A percentile compares a stretch with the other conserved stretches of the same genome.
Conservation (phyloP, 2,797 vertebrate genomes). For the Diplodus sargus region DNA sequence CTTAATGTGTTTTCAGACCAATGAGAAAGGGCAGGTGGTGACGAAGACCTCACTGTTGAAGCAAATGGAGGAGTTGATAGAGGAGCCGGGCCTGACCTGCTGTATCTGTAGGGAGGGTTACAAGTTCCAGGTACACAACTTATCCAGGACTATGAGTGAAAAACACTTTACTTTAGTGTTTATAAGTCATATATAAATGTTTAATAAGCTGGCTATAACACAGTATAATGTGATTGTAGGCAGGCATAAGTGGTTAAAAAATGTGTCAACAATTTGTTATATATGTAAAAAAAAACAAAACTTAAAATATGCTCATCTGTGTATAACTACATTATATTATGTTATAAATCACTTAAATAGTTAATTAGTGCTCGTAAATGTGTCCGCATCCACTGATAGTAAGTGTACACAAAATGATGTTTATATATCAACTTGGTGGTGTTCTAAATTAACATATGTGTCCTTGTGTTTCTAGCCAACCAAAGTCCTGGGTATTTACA, state of each 20-base stretch:
- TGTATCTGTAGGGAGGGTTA: conserved; percentile 99
- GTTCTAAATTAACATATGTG: not conserved
- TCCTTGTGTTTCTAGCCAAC: conserved; percentile 88
- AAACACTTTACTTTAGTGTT: not conserved
- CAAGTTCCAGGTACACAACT: conserved; percentile 93
- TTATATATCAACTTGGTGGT: not conserved
- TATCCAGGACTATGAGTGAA: not conserved
- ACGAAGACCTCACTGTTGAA: conserved; percentile 97
- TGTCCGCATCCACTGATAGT: too few species aligned
- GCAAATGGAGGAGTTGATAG: conserved; percentile 99
- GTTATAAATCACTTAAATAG: not conserved
- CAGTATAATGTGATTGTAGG: not conserved
- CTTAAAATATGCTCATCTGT: too few species aligned
- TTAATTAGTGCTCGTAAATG: too few species aligned
- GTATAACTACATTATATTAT: not conserved
- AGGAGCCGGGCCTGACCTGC: conserved; percentile 97
- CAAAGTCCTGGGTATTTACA: conserved; percentile 98
- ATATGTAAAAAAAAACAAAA: too few species aligned
- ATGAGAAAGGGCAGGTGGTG: conserved; percentile 99
- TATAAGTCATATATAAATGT: not conserved
- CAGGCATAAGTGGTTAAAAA: too few species aligned
- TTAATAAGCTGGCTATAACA: not conserved
- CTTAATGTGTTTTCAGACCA: conserved; percentile 87
- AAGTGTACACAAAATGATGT: not conserved
- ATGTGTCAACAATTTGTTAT: too few species aligned